Base-by-base conservation (phyloP, 2,113 vertebrate species). In the Melanostigma gelatinosum region DNA sequence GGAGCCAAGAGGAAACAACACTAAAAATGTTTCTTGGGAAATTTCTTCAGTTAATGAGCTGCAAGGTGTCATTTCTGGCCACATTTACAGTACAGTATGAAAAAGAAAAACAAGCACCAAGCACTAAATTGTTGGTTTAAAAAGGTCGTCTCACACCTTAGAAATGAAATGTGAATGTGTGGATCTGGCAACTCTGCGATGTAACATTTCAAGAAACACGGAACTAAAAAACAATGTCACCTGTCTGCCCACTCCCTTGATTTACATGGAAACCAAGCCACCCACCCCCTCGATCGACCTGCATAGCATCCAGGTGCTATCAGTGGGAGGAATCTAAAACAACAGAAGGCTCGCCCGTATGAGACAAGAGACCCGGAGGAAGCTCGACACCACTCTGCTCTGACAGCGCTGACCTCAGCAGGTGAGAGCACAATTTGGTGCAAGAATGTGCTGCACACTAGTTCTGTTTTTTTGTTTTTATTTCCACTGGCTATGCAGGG, bases 401-500 rank as follows among this genome's bases (percentile, higher is more conserved):
- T 10, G 54, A 87, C 72, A 44, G 57, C 32, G 0, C 64, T 24
- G 74, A 75, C 69, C 60, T 38, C n/a, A 73, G 79, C 80, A 89
- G 91, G 91, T 93, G 85, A 91, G 88, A 75, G 63, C 40, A 50
- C 52, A 77, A 48, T 34, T 27, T 2, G 29, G 5, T 65, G 50
- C 42, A 32, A 24, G 34, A 7, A 20, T 34, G 12, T 69, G 66
- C 65, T 66, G 69, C 9, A 74, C n/a, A 66, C 27, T 36, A 11
- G 10, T 71, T 74, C 52, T 80, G 42, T 72, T 85, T 66, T 80
- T 55, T 50, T 22, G 12, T 66, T 80, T 55, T 50, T 22, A 10
- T 57, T 54, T 12, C 42, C 38, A 10, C 11, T 69, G 64, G n/a
- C 61, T 72, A 9, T 85, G 80, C 68, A 57, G 63, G 27, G 46